phyloP scores from a whole-genome alignment of 2,888 invertebrate species.

The Acholoe squamosa region DNA sequence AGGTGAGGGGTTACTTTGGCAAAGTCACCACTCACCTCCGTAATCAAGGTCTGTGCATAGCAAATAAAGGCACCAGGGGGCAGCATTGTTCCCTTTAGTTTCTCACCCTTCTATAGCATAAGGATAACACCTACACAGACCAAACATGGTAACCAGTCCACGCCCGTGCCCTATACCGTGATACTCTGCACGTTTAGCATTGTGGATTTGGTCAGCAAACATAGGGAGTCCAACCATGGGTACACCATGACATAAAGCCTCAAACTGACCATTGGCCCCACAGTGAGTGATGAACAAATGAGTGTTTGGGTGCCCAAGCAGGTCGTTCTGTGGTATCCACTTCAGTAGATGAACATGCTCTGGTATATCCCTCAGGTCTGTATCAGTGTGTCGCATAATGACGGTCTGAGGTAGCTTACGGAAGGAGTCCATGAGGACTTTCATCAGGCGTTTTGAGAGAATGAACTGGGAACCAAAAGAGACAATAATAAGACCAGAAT shows the following conservation, averaged over 20 bases:
- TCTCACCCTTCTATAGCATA: too few relatives aligned
- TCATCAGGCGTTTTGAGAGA: not conserved
- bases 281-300: constrained; percentile 73
- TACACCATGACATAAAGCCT: constrained; percentile 72
- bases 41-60: too few relatives aligned
- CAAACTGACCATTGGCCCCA: constrained; percentile 71
- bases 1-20: too few relatives aligned
- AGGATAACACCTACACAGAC: too few relatives aligned
- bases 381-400: not conserved
- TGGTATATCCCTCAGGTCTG: not conserved
- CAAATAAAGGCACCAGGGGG: too few relatives aligned
- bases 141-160: too few relatives aligned
- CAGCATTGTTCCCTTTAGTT: too few relatives aligned
- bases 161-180: constrained; percentile 72
- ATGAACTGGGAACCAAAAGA: constrained; percentile 1
- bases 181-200: constrained; percentile 65
- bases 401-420: not conserved
- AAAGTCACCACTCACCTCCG: too few relatives aligned
- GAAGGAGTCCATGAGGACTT: not conserved
- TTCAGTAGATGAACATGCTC: not conserved
- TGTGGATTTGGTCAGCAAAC: constrained; percentile 69
- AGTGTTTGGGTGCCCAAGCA: constrained; percentile 71
- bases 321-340: constrained; percentile 74
- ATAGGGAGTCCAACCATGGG: constrained; percentile 72
- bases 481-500: not conserved